These are phyloP conservation scores for Erebia epiphron DNA, from an alignment of 2,888 invertebrate species.

Conservation along the genomic window DNA sequence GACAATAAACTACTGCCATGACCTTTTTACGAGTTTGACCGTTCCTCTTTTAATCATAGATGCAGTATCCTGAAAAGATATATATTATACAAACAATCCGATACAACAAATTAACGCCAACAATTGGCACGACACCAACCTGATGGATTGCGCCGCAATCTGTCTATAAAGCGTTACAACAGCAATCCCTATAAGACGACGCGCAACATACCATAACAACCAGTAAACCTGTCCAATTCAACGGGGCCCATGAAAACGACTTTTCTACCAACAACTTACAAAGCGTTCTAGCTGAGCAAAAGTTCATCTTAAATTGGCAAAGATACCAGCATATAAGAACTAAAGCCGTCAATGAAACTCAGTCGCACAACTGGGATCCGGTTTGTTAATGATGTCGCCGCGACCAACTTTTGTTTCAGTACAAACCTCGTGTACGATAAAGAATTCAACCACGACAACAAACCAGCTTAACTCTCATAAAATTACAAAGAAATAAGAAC, in stretches of 20 bases:
- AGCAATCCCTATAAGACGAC: conserved; percentile 39
- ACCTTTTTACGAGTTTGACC: neutral
- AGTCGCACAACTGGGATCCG: conserved; percentile 56
- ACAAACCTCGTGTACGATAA: conserved; percentile 59
- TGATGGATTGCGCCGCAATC: conserved; percentile 38
- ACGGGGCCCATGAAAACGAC: conserved; percentile 29
- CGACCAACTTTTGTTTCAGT: conserved; percentile 70
- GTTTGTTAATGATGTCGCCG: conserved; percentile 64
- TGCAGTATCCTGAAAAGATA: neutral
- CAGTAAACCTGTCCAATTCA: conserved; percentile 29
- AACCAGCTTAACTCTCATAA: conserved; percentile 11
- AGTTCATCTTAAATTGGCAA: conserved; percentile 33
- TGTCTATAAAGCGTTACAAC: conserved; percentile 41
- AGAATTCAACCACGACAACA: conserved; percentile 42
- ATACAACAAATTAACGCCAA: conserved; percentile 30
- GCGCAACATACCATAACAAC: conserved; percentile 41
- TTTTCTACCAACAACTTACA: conserved; percentile 11
- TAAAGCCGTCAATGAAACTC: conserved; percentile 62
- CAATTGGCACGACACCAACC: conserved; percentile 28
- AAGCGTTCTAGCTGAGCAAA: conserved; percentile 23
- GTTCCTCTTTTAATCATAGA: neutral
- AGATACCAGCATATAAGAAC: conserved; percentile 34
- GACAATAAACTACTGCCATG: too few relatives aligned
- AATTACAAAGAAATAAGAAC: conserved; percentile 12
- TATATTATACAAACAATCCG: conserved; percentile 13